Percentiles rank a stretch among this genome's conserved stretches.
These are phyloP conservation scores for Siniperca scherzeri DNA, from an alignment of 2,797 vertebrate species.

Conservation along the genomic window DNA sequence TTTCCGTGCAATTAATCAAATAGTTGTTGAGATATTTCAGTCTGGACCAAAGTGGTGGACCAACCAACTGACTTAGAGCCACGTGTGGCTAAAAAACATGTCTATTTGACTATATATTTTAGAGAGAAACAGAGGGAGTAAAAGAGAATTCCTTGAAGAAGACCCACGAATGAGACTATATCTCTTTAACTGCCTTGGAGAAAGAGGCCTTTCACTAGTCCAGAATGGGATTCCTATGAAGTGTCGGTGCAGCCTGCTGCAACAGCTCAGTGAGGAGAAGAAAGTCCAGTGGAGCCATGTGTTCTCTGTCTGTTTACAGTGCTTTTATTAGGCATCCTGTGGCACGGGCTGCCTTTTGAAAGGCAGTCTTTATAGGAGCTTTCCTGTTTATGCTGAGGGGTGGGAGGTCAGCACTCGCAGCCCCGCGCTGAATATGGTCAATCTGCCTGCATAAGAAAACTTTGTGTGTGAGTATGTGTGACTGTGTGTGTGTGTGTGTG, in stretches of 20 bases:
- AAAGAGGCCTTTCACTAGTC: conserved; percentile 66
- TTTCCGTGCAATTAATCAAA: background rate
- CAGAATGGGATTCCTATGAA: conserved; percentile 70
- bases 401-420: conserved; percentile 82
- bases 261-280: conserved; percentile 66
- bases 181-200: conserved; percentile 58
- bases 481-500: conserved; percentile 29
- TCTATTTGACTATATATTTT: background rate
- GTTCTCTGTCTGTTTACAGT: conserved; percentile 84
- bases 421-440: conserved; percentile 79
- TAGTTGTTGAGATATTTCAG: background rate
- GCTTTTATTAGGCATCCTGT: conserved; percentile 86
- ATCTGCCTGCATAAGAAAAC: conserved; percentile 75
- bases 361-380: conserved; percentile 83
- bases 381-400: conserved; percentile 85
- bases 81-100: background rate
- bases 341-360: conserved; percentile 83
- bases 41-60: background rate
- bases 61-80: background rate
- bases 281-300: conserved; percentile 79
- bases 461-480: conserved; percentile 52
- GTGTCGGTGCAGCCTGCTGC: conserved; percentile 62
- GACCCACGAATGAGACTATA: conserved; percentile 50
- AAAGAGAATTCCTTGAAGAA: conserved; percentile 42
- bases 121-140: conserved; percentile 22